Base-by-base conservation (phyloP, 2,797 vertebrate species). In the Alectoris magna region DNA sequence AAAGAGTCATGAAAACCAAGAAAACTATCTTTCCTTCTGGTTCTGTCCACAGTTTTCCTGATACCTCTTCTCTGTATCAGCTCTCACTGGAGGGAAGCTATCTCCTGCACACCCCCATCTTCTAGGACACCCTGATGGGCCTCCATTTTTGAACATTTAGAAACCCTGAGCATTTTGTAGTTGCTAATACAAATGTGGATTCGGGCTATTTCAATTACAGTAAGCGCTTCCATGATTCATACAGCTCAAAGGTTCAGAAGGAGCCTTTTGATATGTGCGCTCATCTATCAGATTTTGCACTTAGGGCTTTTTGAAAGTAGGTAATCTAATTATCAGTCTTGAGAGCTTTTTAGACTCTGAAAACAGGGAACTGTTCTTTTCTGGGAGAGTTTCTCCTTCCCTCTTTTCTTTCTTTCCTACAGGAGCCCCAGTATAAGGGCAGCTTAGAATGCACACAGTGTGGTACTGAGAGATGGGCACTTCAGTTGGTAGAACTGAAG, bases 1-100 rank as follows among this genome's bases (percentile, higher is more conserved):
- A 93, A 69, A 34, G 46, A 90, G 71, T 27, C 36, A 88, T 90
- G 95, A 64, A 9, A 85, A 62, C 74, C 86, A 87, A 93, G 70
- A 92, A 91, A 95, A 38, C 7, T 44, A 6, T 22, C 76, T 69
- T 26, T 11, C 6, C 9, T 71, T 77, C 26, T 41, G 23, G 17
- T 55, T 77, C 26, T 80, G 36, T 15, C 11, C 23, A 22, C n/a
- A 31, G 19, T 79, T 76, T n/a, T 79, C 21, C n/a, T 39, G 14
- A 67, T 36, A 1, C 13, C 84, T 43, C 29, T 70, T 78, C 36
- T 70, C 60, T 23, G 5, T 36, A 17, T 17, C 44, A 79, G 78
- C 48, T 38, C 41, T 84, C 34, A 31, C 29, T 59, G 18, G 55
- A 21, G 5, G 14, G 55, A 46, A 26, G n/a, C 16, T n/a, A 14